Evolutionary conservation across 2,113 vertebrate genomes (phyloP), one percentile per base, ranked within the genome.

Genomic region (Dasyprocta punctata): DNA sequence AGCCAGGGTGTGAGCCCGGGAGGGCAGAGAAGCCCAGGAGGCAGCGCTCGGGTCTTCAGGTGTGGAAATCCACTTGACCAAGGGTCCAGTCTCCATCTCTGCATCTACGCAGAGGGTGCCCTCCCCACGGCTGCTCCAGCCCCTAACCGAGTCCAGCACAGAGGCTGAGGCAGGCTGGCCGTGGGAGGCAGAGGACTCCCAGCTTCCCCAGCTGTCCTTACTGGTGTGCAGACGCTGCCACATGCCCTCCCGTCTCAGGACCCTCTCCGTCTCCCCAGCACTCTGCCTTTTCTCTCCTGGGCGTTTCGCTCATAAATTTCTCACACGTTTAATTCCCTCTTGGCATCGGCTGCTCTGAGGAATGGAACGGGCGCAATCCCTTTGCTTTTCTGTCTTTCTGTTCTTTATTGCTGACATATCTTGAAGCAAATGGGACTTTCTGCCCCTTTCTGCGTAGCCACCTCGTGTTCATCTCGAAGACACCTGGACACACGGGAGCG

Each of bases 81-180:
- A 10, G 44, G 4, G 38, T 26, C 41, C 24, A 13, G 41, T 28
- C 26, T 30, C 24, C 41, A 7, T 16, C 4, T 26, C 73, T 47
- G 41, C 41, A 14, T 13, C 38, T 41, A 28, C 4, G 0, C 4
- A 1, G 0, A 47, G n/a, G 67, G 14, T 3, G 2, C 24, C 36
- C 1, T 54, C 4, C 26, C 28, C 36, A 3, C 0, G 13, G 10
- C 22, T 33, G 44, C 4, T 54, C n/a, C 14, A 14, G 56, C 44
- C 16, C 12, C 3, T 26, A n/a, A 9, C 78, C 26, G 5, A 75
- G 19, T 0, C 2, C 11, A 20, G 28, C 54, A 36, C 82, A 28
- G 56, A 47, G 11, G 33, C 47, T 5, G 47, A 75, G 30, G 38
- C 30, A 47, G 77, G 54, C 63, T 87, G 49, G 61, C 41, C 22